Conservation (phyloP, 1,140 invertebrate genomes). For the Trichogramma pretiosum region DNA sequence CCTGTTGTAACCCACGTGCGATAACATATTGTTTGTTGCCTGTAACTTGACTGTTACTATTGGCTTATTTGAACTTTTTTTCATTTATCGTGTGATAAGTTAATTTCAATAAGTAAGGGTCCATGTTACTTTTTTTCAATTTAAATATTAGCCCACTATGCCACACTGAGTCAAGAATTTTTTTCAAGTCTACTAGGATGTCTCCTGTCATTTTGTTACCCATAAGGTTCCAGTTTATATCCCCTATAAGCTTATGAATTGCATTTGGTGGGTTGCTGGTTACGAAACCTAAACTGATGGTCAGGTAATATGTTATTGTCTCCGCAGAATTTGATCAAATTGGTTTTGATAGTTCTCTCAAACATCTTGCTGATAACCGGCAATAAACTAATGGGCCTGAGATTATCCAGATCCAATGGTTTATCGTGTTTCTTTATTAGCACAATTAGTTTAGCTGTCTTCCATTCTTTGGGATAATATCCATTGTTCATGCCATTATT, state of each 20-base stretch:
- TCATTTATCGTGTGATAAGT: conserved; percentile 5
- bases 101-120: conserved; percentile 11
- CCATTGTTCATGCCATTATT: not conserved
- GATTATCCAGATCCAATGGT: not conserved
- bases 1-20: conserved; percentile 11
- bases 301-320: conserved; percentile 22
- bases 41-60: not conserved
- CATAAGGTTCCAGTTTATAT: conserved; percentile 6
- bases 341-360: conserved; percentile 5
- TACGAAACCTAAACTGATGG: conserved; percentile 18
- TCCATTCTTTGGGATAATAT: not conserved
- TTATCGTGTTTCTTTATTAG: not conserved
- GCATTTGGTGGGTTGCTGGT: conserved; percentile 18
- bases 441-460: not conserved
- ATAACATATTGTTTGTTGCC: not conserved
- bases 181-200: conserved; percentile 24
- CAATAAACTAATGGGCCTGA: conserved; percentile 31
- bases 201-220: conserved; percentile 12
- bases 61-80: not conserved
- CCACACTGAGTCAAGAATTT: conserved; percentile 23
- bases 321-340: conserved; percentile 1
- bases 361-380: conserved; percentile 27
- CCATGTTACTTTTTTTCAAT: conserved; percentile 11
- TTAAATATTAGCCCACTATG: conserved; percentile 16
- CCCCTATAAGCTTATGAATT: conserved; percentile 5